Percentiles rank a stretch among this genome's conserved stretches.
These are phyloP conservation scores for Hexactinellida sp. DNA, from an alignment of 37 sponge, comb jelly and placozoan genomes.

Conservation along the genomic window DNA sequence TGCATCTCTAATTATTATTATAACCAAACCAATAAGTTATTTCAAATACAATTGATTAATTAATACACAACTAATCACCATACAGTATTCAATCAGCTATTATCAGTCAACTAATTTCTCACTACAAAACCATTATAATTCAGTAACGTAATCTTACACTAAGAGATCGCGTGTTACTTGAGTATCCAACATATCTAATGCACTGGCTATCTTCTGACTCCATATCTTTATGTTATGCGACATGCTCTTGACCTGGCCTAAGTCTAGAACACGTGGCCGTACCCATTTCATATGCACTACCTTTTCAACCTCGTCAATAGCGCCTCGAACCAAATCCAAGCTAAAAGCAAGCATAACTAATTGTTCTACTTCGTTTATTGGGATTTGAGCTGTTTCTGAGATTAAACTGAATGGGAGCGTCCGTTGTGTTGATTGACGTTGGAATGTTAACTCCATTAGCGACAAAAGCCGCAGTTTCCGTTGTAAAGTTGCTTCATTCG, in stretches of 20 bases:
- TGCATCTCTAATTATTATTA: no score
- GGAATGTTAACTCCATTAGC: background rate
- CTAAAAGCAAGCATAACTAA: background rate
- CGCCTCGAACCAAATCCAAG: background rate
- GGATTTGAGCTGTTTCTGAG: background rate
- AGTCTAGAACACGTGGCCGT: background rate
- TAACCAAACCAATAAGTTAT: background rate
- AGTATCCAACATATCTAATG: background rate
- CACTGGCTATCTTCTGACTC: background rate
- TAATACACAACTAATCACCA: background rate
- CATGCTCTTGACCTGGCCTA: background rate
- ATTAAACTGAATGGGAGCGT: background rate
- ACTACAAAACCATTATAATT: background rate
- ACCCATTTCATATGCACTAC: background rate
- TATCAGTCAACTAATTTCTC: background rate
- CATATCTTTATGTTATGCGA: background rate
- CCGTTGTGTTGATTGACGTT: background rate
- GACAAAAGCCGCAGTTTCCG: background rate
- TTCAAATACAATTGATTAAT: background rate
- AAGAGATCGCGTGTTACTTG: background rate
- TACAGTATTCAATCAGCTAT: background rate
- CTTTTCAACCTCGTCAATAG: background rate
- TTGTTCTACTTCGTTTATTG: slow-evolving; percentile 4
- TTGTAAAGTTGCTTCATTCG: background rate
- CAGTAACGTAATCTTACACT: background rate